Evolutionary conservation across 1,140 invertebrate species (phyloP).

Genomic region (Doryteuthis pealeii): DNA sequence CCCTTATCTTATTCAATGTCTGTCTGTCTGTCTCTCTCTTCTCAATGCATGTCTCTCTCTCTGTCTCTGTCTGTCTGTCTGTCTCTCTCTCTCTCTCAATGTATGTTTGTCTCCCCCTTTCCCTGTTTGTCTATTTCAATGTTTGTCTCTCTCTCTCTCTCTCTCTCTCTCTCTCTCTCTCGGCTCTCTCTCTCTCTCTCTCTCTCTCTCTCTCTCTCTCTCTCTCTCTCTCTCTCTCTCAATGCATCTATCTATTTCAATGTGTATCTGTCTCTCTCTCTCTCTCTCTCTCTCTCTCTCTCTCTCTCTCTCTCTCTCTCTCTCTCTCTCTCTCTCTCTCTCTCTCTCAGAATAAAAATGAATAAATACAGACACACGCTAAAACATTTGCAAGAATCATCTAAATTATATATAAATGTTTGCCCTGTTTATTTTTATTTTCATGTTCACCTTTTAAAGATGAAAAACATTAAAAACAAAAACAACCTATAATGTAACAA

Average conservation of each 20-base stretch:
- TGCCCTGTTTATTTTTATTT: no score
- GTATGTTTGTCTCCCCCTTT: slow-evolving; percentile 6
- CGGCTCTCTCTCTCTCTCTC: slow-evolving; percentile 3
- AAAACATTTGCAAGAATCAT: no score
- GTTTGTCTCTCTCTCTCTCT: slow-evolving; percentile 7
- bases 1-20: no score
- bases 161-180: slow-evolving; percentile 13
- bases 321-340: slow-evolving; percentile 13
- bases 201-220: slow-evolving; percentile 12
- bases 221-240: slow-evolving; percentile 9
- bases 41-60: slow-evolving; percentile 19
- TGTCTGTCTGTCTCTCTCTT: no score
- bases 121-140: no score
- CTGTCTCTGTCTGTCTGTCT: neutral
- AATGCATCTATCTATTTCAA: no score
- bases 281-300: slow-evolving; percentile 13
- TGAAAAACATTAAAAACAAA: no score
- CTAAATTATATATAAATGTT: no score
- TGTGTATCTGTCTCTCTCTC: slow-evolving; percentile 10
- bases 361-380: no score
- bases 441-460: no score
- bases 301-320: slow-evolving; percentile 2
- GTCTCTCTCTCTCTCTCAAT: slow-evolving; percentile 7
- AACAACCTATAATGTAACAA: no score
- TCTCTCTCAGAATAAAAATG: no score